Conservation (phyloP, 2,113 vertebrate genomes). For the Actenoides hombroni region DNA sequence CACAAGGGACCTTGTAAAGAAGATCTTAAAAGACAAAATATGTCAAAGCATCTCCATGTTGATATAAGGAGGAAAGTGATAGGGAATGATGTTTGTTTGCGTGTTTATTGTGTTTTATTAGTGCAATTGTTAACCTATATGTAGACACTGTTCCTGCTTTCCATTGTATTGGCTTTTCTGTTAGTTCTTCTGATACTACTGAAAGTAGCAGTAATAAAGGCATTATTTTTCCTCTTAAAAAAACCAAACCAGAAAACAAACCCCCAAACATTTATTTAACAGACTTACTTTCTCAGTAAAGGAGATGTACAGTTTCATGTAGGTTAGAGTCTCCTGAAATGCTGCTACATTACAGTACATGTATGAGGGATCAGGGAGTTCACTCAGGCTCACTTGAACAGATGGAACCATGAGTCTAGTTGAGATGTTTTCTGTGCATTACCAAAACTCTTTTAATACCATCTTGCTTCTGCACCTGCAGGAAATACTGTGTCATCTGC, state of each 20-base stretch:
- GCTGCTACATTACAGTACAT: neutral
- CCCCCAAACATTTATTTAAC: neutral
- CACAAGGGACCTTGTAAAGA: neutral
- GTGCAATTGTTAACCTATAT: neutral
- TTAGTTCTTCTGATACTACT: neutral
- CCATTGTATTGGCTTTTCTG: neutral
- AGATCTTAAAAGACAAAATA: neutral
- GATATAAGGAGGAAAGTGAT: neutral
- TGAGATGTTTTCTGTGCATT: neutral
- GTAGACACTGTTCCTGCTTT: neutral
- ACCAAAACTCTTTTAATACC: constrained; percentile 36
- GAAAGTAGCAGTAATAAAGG: neutral
- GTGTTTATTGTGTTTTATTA: neutral
- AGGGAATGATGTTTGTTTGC: neutral
- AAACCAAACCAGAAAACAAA: neutral
- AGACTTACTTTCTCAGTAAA: neutral
- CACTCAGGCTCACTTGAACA: neutral
- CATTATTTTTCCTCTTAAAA: neutral
- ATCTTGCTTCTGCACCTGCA: constrained; percentile 55
- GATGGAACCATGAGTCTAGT: neutral
- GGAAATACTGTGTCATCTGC: constrained; percentile 61
- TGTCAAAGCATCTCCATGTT: neutral
- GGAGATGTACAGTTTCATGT: neutral
- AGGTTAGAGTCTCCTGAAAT: neutral
- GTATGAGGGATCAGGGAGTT: neutral